Evolutionary conservation across 2,797 vertebrate genomes (phyloP).

Genomic region (Diceros bicornis): DNA sequence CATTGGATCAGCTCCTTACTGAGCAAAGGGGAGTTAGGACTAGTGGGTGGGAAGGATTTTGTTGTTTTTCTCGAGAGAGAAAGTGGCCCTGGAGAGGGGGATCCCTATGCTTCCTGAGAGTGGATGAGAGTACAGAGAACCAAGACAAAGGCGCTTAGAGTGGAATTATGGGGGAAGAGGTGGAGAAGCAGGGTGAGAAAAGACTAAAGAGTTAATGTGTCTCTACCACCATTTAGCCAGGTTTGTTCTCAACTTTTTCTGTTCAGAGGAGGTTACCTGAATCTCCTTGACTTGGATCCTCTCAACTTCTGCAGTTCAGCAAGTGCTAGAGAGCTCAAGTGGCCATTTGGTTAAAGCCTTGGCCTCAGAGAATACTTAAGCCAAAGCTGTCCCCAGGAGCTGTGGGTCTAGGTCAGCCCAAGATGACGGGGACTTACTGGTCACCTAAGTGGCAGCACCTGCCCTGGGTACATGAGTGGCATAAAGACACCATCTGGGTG

Average conservation of each 20-base stretch:
- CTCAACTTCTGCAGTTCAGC: neutral
- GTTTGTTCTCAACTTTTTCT: neutral
- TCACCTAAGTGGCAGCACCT: neutral
- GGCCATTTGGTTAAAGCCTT: neutral
- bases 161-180: neutral
- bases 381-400: neutral
- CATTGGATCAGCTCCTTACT: neutral
- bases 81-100: neutral
- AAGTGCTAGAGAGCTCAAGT: neutral
- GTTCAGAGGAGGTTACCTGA: neutral
- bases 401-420: neutral
- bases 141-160: neutral
- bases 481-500: no score
- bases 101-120: neutral
- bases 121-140: neutral
- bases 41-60: neutral
- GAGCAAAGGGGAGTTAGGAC: neutral
- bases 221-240: neutral
- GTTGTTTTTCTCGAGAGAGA: neutral
- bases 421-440: neutral
- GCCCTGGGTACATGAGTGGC: no score
- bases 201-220: accelerated
- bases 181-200: neutral
- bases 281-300: neutral
- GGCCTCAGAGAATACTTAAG: neutral